Evolutionary conservation across 92 coral and sea anemone genomes (phyloP).

Genomic region (Zoanthus solanderi): DNA sequence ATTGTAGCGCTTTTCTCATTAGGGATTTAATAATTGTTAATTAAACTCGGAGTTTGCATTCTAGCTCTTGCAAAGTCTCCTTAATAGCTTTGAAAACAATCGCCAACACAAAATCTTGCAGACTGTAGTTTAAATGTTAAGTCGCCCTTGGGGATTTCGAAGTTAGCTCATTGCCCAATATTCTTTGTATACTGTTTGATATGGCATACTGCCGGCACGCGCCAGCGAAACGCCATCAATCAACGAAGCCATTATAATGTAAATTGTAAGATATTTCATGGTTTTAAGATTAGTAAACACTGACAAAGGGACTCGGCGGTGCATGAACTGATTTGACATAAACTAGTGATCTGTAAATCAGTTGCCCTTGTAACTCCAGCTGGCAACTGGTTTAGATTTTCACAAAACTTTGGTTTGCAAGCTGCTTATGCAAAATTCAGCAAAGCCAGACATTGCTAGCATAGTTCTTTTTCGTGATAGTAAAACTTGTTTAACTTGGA

Average conservation of each 20-base stretch:
- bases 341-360: conserved; percentile 33
- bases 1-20: conserved; percentile 11
- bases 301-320: conserved; percentile 45
- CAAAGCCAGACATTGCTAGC: neutral
- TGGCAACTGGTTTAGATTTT: conserved; percentile 12
- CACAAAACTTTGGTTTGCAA: neutral
- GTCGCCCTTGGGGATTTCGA: conserved; percentile 33
- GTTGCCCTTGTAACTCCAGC: conserved; percentile 42
- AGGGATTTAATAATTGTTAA: neutral
- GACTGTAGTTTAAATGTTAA: neutral
- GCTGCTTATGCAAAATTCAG: neutral
- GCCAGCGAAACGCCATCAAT: conserved; percentile 76
- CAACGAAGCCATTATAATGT: conserved; percentile 76
- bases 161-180: conserved; percentile 28
- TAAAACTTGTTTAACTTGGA: neutral
- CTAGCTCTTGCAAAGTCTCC: conserved; percentile 6
- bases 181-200: neutral
- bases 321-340: conserved; percentile 21
- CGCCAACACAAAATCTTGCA: conserved; percentile 13
- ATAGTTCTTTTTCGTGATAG: neutral
- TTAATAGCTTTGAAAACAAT: conserved; percentile 12
- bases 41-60: conserved; percentile 8
- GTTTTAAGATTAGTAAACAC: conserved; percentile 59
- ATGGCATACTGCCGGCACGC: conserved; percentile 87
- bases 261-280: conserved; percentile 71